A percentile compares a stretch with the other conserved stretches of the same genome.
These are phyloP conservation scores for Nesospiza acunhae DNA, from an alignment of 2,113 vertebrate species.

Conservation along the genomic window DNA sequence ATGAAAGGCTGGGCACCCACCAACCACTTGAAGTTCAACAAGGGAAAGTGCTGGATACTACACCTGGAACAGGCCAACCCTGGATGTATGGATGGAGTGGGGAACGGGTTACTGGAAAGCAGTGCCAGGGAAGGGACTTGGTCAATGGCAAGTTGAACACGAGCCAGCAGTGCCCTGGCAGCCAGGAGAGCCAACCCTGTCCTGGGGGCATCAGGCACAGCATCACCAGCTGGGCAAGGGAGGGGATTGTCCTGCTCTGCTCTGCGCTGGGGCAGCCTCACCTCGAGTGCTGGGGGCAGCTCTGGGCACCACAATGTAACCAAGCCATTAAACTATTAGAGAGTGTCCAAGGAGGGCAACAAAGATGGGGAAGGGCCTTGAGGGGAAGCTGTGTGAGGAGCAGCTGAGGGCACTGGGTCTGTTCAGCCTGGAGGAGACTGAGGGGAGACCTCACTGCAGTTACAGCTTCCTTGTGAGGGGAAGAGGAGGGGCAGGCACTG, in stretches of 20 bases:
- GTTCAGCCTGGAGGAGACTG: neutral
- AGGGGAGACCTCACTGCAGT: neutral
- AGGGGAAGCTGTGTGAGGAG: neutral
- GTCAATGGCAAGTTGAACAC: rapidly evolving
- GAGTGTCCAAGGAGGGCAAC: neutral
- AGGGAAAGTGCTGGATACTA: rapidly evolving
- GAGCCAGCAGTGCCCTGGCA: neutral
- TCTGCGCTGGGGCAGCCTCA: neutral
- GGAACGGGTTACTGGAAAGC: neutral
- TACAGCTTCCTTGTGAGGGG: neutral
- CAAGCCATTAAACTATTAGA: neutral
- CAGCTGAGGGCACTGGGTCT: neutral
- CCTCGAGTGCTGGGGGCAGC: neutral
- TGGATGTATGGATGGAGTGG: rapidly evolving
- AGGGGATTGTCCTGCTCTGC: neutral
- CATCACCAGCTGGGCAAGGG: neutral
- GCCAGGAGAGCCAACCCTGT: neutral
- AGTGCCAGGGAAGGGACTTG: neutral
- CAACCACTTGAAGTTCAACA: neutral
- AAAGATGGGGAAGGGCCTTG: neutral
- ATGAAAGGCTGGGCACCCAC: neutral
- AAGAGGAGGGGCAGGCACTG: neutral
- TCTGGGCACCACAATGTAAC: neutral
- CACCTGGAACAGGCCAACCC: rapidly evolving
- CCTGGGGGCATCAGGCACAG: neutral